Base-by-base conservation (phyloP, 2,797 vertebrate genomes). In the Zenarchopterus dispar region DNA sequence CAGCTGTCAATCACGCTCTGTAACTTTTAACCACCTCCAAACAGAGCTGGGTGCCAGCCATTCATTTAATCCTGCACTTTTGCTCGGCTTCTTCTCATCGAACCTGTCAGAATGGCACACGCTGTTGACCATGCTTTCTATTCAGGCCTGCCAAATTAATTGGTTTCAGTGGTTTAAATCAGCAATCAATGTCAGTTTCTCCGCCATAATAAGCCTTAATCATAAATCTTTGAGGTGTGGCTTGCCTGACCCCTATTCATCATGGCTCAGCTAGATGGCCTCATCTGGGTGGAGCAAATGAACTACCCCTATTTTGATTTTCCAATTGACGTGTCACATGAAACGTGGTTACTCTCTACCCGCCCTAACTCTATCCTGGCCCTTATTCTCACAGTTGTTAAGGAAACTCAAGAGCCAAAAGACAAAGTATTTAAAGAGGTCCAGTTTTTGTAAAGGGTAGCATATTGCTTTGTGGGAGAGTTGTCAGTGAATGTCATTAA, bases 271-370 rank as follows among this genome's bases (percentile, higher is more conserved):
- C 64, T 85, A 81, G 73, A 91, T 88, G 94, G 94, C 94, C 95
- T 96, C 93, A 95, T 93, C 92, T 94, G 96, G 95, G 94, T 94
- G 95, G 95, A 96, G 94, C 95, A 95, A 94, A 94, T 92, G 85
- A 90, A 94, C 92, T 91, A 91, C 85, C 93, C 93, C 94, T 92
- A 91, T 96, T 95, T 95, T 94, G 95, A 96, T 96, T 98, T 97
- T 97, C 94, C 94, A 92, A 95, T 91, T 93, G 91, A 93, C 88
- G 93, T 95, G 95, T 95, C 94, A 95, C 94, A 94, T 94, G 92
- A 94, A 91, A 92, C 92, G 74, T 75, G 56, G 78, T 75, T 85
- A 64, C 73, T 70, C 72, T 82, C 71, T 75, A 51, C 74, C 74
- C 64, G 63, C 53, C 80, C 61, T 47, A 22, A 19, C 61, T 61